Evolutionary conservation across 2,113 vertebrate genomes (phyloP).

Genomic region (Ardeotis arabs): DNA sequence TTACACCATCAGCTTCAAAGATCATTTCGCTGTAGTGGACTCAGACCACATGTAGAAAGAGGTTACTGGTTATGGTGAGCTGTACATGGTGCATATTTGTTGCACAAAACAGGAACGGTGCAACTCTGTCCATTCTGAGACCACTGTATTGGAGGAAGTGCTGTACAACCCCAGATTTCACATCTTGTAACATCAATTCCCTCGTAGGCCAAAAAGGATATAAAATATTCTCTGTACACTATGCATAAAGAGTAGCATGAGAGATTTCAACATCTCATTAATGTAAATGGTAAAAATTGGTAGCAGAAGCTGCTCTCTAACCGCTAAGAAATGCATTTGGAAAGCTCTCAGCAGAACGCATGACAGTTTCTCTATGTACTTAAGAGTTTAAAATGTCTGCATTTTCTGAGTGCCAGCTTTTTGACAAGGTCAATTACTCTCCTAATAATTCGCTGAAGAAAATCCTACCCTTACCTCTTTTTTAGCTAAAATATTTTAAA

Average conservation of each 20-base stretch:
- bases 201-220: not conserved
- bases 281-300: not conserved
- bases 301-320: not conserved
- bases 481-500: not conserved
- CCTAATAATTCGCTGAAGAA: not conserved
- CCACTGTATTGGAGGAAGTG: not conserved
- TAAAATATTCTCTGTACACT: not conserved
- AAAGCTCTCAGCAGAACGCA: constrained; percentile 6
- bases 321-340: not conserved
- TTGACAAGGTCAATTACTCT: not conserved
- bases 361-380: not conserved
- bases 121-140: not conserved
- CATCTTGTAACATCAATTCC: not conserved
- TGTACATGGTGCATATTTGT: not conserved
- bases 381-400: not conserved
- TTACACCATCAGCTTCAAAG: not conserved
- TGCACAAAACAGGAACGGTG: not conserved
- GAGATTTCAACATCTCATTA: not conserved
- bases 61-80: not conserved
- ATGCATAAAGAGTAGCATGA: not conserved
- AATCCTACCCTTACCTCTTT: not conserved
- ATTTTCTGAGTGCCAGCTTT: not conserved
- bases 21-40: not conserved
- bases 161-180: not conserved
- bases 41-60: fast-evolving